Evolutionary conservation across 2,797 vertebrate species (phyloP).

Genomic region (Sitta carolinensis): DNA sequence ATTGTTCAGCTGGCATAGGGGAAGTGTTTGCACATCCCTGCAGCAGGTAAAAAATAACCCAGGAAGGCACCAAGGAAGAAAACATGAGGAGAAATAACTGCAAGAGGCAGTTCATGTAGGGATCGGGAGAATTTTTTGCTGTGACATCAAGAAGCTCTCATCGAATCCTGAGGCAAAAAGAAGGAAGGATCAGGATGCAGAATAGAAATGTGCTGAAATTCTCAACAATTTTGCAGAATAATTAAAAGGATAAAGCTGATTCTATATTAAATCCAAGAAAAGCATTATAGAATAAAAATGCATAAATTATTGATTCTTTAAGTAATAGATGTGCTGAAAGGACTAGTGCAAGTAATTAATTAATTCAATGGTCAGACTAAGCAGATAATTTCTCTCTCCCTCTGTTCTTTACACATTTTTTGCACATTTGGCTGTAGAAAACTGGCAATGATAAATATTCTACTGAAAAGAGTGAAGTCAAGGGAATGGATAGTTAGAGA

Average conservation of each 20-base stretch:
- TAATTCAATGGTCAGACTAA: not conserved
- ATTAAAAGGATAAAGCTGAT: not conserved
- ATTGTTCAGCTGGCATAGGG: not conserved
- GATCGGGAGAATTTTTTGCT: not conserved
- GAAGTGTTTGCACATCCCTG: not conserved
- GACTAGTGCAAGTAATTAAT: not conserved
- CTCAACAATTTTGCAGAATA: not conserved
- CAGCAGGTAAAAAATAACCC: not conserved
- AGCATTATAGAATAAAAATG: not conserved
- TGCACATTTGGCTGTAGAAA: not conserved
- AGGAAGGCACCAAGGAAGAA: not conserved
- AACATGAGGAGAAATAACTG: not conserved
- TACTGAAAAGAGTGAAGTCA: not conserved
- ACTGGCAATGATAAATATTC: not conserved
- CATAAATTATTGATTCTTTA: constrained; percentile 13
- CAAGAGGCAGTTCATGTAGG: not conserved
- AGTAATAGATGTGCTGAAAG: not conserved
- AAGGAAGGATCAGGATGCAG: not conserved
- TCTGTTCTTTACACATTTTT: not conserved
- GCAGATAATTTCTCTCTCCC: not conserved
- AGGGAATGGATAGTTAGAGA: not conserved
- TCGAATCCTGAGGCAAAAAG: not conserved
- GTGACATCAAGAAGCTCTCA: not conserved
- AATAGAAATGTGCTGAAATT: not conserved
- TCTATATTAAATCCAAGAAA: not conserved